Evolutionary conservation across 2,888 invertebrate genomes (phyloP), one percentile per base, ranked within the genome.

Genomic region (Tortrix viridana): DNA sequence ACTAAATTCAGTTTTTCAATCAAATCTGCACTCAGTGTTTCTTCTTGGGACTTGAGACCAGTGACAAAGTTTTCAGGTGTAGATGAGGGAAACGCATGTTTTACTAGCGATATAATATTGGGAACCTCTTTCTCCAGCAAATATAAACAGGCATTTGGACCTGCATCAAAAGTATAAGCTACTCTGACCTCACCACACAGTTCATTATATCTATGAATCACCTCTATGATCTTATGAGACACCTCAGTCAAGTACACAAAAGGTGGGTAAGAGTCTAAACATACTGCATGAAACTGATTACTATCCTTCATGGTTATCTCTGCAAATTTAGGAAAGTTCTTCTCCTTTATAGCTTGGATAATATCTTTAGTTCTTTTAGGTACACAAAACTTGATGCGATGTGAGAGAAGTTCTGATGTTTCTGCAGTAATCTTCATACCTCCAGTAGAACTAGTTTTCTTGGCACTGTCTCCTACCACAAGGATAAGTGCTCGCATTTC

Each of bases 91-190:
- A 97, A 97, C 44, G 94, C 93, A 74, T 95, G 84, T 75, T 95
- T 94, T 5, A 98, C 84, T 14, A 97, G 82, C 26, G 94, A 88
- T 22, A 96, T 65, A 12, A 98, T 91, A 74, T 93, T 93, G 0
- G 95, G 90, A 0, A 98, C 95, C 81, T 96, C 94, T 67, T 96
- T 89, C 71, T 97, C 95, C 53, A 97, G 86, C 16, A 98, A 86
- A 86, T 96, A 98, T 0, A 99, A 86, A 82, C 98, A 98, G 4
- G 98, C 98, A 92, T 99, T 99, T 53, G 99, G 97, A 5, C 99
- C 99, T 59, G 99, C 99, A 93, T 99, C 99, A 92, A 98, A 99
- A 16, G 99, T 99, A 82, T 99, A 99, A 0, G 98, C 98, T 6
- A 97, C 96, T 87, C 94, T 96, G 18, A 88, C 84, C 66, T 89